A percentile compares a stretch with the other conserved stretches of the same genome.
These are phyloP conservation scores for Bubo scandiacus DNA, from an alignment of 2,113 vertebrate genomes.

Conservation along the genomic window DNA sequence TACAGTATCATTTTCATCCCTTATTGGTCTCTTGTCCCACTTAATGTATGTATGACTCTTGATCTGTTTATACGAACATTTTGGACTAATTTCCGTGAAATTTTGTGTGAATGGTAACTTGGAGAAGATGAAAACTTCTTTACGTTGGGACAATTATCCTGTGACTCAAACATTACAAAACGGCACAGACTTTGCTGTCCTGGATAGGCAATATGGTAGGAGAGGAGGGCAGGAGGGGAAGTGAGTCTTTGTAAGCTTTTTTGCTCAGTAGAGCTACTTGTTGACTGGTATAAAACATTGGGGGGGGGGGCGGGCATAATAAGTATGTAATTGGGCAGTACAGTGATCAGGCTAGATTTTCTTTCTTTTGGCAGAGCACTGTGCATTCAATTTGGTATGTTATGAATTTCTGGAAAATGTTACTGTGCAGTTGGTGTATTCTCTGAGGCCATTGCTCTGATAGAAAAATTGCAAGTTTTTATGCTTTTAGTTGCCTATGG, in stretches of 20 bases:
- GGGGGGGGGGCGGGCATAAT: neutral
- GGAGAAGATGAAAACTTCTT: neutral
- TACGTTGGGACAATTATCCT: neutral
- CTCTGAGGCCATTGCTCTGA: neutral
- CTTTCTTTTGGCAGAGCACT: neutral
- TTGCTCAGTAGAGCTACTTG: neutral
- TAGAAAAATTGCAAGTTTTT: neutral
- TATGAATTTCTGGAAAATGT: neutral
- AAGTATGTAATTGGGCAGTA: neutral
- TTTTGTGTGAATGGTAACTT: neutral
- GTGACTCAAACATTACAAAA: neutral
- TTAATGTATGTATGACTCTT: neutral
- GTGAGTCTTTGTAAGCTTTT: neutral
- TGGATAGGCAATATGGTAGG: neutral
- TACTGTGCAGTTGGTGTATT: slow-evolving; percentile 13
- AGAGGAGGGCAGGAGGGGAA: neutral
- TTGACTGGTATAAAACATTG: neutral
- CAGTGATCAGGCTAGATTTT: neutral
- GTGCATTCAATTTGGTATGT: neutral
- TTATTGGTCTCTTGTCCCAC: neutral
- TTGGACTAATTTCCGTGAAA: neutral
- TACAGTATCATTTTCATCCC: neutral
- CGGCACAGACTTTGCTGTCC: neutral
- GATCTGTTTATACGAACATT: neutral
- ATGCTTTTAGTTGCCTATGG: neutral